phyloP scores from a whole-genome alignment of 2,888 invertebrate genomes.

The Papilio demoleus region DNA sequence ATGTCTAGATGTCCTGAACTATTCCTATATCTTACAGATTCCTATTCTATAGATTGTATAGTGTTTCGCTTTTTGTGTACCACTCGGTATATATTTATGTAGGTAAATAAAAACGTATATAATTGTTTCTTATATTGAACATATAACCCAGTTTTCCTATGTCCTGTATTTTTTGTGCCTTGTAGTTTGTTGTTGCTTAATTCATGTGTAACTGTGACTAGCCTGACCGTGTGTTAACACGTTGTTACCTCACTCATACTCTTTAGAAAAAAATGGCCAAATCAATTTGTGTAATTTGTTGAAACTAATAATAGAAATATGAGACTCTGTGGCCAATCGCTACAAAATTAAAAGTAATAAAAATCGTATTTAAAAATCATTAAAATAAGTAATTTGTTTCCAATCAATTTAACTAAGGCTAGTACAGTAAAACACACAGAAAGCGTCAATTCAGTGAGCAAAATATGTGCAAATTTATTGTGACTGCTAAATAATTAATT shows the following conservation, averaged over 20 bases:
- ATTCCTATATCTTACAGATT: constrained; percentile 49
- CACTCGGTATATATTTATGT: constrained; percentile 49
- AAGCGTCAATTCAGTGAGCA: constrained; percentile 60
- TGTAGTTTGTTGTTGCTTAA: constrained; percentile 58
- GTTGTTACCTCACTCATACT: not conserved
- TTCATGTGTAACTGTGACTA: constrained; percentile 55
- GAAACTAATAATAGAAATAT: not conserved
- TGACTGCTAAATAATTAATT: constrained; percentile 75
- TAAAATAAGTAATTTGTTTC: too few relatives aligned
- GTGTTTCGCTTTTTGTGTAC: constrained; percentile 50
- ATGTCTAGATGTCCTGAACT: constrained; percentile 42
- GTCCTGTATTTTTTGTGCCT: constrained; percentile 76
- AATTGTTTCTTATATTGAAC: constrained; percentile 45
- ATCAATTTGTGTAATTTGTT: not conserved
- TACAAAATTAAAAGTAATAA: too few relatives aligned
- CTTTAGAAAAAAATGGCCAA: not conserved
- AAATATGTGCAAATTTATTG: constrained; percentile 74
- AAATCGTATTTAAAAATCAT: too few relatives aligned
- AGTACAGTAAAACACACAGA: constrained; percentile 33
- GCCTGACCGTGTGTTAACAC: constrained; percentile 4
- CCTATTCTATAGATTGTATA: constrained; percentile 50
- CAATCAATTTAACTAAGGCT: not conserved
- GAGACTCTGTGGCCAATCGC: too few relatives aligned
- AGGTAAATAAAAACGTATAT: constrained; percentile 45
- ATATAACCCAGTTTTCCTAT: constrained; percentile 48